Base-by-base conservation (phyloP, 2,797 vertebrate species). In the Rhabdomys pumilio region DNA sequence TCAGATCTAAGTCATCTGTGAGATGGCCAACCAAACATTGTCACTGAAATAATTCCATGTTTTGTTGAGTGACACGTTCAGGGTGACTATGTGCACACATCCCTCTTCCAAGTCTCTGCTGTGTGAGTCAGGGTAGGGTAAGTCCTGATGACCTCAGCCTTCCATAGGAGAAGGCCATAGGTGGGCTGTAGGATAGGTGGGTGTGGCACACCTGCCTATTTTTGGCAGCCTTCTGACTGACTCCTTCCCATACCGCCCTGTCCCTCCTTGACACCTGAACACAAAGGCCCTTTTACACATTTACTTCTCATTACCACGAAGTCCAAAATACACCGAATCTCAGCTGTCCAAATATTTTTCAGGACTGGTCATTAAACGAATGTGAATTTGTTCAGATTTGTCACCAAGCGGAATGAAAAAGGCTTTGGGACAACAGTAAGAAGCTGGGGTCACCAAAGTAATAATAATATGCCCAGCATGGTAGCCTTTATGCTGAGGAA, bases 341-440 rank as follows among this genome's bases (percentile, higher is more conserved):
- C 95, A 95, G 94, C 75, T 96, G 80, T 95, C n/a, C 91, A 97
- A 94, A 96, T 96, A 92, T 95, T 95, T 95, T 87, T 72, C 90
- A 93, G 92, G 69, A 57, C 95, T 4, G 1, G 77, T 65, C 92
- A 96, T 93, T 83, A 87, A 47, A 83, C 79, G 53, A 93, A 95
- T 86, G 26, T 31, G 53, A 96, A 91, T 96, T 76, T 82, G 17
- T 95, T 93, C 90, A 75, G 89, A 77, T 73, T 82, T 72, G 67
- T 94, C 69, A 50, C 73, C 73, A 50, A 86, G 63, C 22, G 34
- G 44, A 83, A 90, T 34, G 15, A 75, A 93, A 95, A 65, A 57
- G 12, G 31, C 11, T 41, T 96, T 61, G 26, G 81, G 69, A n/a
- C 10, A 76, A 34, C 61, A 90, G 20, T 6, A 19, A 72, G 41